Percentiles rank a stretch among this genome's conserved stretches.
Evolutionary conservation across 2,888 invertebrate species (phyloP).

Genomic region (Cephalotes varians): DNA sequence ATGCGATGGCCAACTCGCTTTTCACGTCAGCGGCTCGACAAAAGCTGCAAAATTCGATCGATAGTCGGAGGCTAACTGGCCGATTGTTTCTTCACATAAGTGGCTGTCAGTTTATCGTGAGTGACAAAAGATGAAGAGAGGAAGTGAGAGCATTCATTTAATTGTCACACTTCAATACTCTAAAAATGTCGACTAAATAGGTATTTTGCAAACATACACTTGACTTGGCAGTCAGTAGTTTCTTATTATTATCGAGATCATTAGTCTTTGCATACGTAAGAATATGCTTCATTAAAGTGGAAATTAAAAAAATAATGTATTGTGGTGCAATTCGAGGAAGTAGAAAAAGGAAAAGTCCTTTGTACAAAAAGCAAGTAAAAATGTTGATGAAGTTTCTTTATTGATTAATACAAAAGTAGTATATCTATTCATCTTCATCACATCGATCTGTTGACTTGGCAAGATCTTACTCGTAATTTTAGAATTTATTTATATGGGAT

Average conservation of each 20-base stretch:
- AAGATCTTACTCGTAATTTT: neutral
- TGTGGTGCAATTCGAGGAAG: neutral
- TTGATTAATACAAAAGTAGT: neutral
- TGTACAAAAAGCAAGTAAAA: neutral
- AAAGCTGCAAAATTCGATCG: conserved; percentile 71
- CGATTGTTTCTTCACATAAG: conserved; percentile 68
- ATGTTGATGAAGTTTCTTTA: neutral
- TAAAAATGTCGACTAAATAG: conserved; percentile 39
- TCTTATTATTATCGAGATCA: neutral
- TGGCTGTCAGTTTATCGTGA: conserved; percentile 40
- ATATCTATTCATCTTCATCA: neutral
- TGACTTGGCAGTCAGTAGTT: neutral
- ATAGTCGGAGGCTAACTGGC: conserved; percentile 73
- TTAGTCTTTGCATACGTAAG: neutral
- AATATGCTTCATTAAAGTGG: neutral
- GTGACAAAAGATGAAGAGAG: conserved; percentile 6
- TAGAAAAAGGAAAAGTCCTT: neutral
- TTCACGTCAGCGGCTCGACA: conserved; percentile 57
- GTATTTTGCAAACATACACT: neutral
- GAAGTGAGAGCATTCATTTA: conserved; percentile 27
- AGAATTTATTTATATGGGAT: neutral
- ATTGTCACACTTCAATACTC: conserved; percentile 29
- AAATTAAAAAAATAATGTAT: neutral
- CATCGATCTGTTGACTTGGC: neutral
- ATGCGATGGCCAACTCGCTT: conserved; percentile 71